phyloP scores from a whole-genome alignment of 2,797 vertebrate species.

The Acipenser ruthenus region DNA sequence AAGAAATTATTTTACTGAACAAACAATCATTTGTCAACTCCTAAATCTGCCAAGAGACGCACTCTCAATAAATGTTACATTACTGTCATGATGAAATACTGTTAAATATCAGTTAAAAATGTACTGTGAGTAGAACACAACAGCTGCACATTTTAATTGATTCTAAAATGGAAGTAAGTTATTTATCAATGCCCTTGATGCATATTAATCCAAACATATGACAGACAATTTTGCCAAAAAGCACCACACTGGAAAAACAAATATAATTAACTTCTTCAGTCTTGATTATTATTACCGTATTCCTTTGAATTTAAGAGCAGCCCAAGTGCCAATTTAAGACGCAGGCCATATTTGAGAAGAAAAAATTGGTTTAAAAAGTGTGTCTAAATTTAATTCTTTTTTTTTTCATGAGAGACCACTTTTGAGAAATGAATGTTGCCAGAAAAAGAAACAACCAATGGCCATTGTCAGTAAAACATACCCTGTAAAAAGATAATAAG shows the following conservation, averaged over 20 bases:
- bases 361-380: too few species aligned
- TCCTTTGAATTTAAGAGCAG: too few species aligned
- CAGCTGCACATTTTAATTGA: slow-evolving; percentile 17
- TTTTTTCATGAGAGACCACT: too few species aligned
- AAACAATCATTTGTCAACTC: background rate
- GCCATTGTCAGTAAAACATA: too few species aligned
- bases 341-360: too few species aligned
- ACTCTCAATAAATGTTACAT: background rate
- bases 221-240: slow-evolving; percentile 4
- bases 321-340: too few species aligned
- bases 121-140: slow-evolving; percentile 4
- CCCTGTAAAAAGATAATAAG: too few species aligned
- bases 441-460: too few species aligned
- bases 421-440: too few species aligned
- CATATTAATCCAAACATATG: slow-evolving; percentile 9
- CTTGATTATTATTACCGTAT: too few species aligned
- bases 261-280: too few species aligned
- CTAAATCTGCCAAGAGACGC: slow-evolving; percentile 13
- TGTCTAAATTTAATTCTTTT: too few species aligned
- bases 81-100: slow-evolving; percentile 6
- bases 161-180: slow-evolving; percentile 15
- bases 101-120: background rate
- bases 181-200: slow-evolving; percentile 8
- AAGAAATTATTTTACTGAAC: slow-evolving; percentile 5
- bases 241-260: background rate